Base-by-base conservation (phyloP, 2,888 invertebrate species). In the Charanyca ferruginea region DNA sequence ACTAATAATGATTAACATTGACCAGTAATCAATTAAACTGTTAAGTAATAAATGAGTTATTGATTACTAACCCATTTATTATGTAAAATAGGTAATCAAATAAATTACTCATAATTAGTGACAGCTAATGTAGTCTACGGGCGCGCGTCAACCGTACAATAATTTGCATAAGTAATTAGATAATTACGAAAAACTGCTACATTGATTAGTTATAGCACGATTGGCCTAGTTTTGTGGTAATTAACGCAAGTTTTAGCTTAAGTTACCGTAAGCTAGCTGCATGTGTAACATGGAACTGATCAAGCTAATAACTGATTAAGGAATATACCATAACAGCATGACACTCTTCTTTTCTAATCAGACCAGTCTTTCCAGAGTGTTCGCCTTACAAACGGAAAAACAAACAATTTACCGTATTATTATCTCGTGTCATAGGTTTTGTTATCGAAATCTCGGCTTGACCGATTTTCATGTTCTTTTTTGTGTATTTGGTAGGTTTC, bases 21-120 rank as follows among this genome's bases (percentile, higher is more conserved):
- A 58, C n/a, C 41, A 51, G n/a, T 69, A 69, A 73, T 73, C 41
- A 62, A 73, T 73, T 76, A 58, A 22, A 38, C 23, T 48, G 22
- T 57, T 41, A 38, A 61, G 42, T 47, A 55, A 55, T 49, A 47
- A 61, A 45, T 35, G 18, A 28, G 44, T 51, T 57, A 71, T 63
- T 70, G 47, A 77, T 64, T 64, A 47, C 45, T 72, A 23, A 72
- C 47, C 54, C 23, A 66, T 25, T 73, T 73, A 59, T 62, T 77
- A 73, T 38, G 54, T 60, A 59, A 77, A 64, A 65, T 51, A 25
- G 44, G 48, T 45, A 61, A 55, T 48, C 11, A 55, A 72, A 3
- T 35, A 66, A 72, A 49, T 25, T 62, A 47, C 20, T 54, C 66
- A 57, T 64, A 57, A 78, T 74, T 67, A 51, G 32, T 47, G 22